Evolutionary conservation across 2,797 vertebrate genomes (phyloP), one percentile per base, ranked within the genome.

Genomic region (Buceros bicornis): DNA sequence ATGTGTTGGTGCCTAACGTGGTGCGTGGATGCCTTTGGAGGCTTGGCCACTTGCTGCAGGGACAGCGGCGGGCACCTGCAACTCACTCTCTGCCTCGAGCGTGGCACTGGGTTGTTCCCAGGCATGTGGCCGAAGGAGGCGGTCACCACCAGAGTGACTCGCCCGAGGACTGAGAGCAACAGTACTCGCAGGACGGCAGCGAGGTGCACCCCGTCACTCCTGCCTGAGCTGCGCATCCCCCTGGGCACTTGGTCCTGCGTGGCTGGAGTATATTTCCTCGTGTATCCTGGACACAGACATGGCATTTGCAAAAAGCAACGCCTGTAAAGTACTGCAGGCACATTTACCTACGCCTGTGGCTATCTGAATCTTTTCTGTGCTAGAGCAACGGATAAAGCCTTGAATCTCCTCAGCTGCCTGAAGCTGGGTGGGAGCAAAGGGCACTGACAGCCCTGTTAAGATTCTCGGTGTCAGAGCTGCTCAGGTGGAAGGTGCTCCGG

Each of bases 121-220:
- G 12, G 43, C 53, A 8, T 0, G 2, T 12, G 48, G n/a, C 53
- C 9, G 17, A 11, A 42, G 51, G 51, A 72, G 69, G 22, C 25
- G 8, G 0, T 13, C 4, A 17, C 6, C 2, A 4, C 28, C 5
- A 5, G 11, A 0, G 2, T 66, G 78, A 17, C 25, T 29, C 29
- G 5, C 40, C 10, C 10, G 1, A 13, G 57, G 50, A 28, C 48
- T 66, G 43, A 31, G 33, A 40, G 43, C 33, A 33, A 33, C 33
- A 8, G 16, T 20, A 6, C 61, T 13, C 4, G 0, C 58, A 10
- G 66, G 64, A 15, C 4, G 8, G 82, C 40, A 35, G 53, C 2
- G 8, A 66, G 82, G 14, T n/a, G 16, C 10, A 5, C 24, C 15
- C 24, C 0, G 1, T 78, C 42, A 33, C 11, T 2, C 42, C 28